Evolutionary conservation across 2,888 invertebrate species (phyloP).

Genomic region (Troilus luridus): DNA sequence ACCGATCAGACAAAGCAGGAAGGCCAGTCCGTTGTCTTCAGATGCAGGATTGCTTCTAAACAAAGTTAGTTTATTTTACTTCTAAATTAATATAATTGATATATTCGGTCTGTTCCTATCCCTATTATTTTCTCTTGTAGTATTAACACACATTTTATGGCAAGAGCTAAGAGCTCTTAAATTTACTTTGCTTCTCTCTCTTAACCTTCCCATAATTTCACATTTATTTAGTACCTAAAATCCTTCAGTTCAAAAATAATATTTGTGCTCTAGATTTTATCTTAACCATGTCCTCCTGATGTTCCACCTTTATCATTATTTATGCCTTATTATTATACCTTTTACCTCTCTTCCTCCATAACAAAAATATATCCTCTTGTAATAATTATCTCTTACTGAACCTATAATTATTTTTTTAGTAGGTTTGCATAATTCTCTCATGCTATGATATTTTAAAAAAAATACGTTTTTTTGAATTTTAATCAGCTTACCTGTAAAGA

Average conservation of each 20-base stretch:
- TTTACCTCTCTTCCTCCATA: too few species aligned
- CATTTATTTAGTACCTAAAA: too few species aligned
- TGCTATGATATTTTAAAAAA: neutral
- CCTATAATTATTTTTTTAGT: neutral
- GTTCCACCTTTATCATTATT: too few species aligned
- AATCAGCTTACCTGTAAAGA: neutral
- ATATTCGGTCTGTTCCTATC: neutral
- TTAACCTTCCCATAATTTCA: too few species aligned
- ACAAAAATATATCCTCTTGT: too few species aligned
- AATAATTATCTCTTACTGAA: neutral
- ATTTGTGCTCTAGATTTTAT: too few species aligned
- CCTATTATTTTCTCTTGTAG: neutral
- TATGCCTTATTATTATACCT: too few species aligned
- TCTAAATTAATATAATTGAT: neutral
- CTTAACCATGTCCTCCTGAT: too few species aligned
- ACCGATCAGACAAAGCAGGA: slow-evolving; percentile 91
- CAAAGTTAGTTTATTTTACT: slow-evolving; percentile 70
- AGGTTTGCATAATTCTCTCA: neutral
- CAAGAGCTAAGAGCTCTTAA: neutral
- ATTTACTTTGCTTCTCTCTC: neutral
- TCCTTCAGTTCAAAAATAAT: too few species aligned
- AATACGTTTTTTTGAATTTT: neutral
- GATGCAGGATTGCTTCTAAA: slow-evolving; percentile 87
- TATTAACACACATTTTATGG: neutral
- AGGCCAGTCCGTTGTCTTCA: slow-evolving; percentile 93